Conservation (phyloP, 2,113 vertebrate species). For the Raja brachyura region DNA sequence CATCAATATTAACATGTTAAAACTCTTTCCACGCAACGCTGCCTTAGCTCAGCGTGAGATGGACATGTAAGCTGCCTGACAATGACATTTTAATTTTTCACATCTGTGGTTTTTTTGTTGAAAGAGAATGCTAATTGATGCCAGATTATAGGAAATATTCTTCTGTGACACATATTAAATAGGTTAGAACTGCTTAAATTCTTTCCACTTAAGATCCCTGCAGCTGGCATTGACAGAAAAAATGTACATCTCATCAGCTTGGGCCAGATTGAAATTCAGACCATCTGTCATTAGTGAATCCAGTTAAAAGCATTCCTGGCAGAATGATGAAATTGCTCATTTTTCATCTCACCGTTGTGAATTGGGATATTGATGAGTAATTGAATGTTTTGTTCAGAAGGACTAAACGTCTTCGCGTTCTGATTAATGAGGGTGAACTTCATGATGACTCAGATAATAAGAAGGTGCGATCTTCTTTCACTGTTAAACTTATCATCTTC, state of each 20-base stretch:
- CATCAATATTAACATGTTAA: neutral
- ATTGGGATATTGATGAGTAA: neutral
- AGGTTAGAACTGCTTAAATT: neutral
- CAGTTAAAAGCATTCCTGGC: neutral
- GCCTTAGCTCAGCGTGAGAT: neutral
- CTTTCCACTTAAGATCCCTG: neutral
- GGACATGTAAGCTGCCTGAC: neutral
- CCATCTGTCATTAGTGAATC: neutral
- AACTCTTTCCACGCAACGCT: neutral
- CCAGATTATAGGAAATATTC: neutral
- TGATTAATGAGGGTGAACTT: neutral
- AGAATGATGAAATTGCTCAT: neutral
- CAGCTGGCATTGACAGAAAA: neutral
- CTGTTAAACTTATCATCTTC: neutral
- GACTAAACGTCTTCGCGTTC: neutral
- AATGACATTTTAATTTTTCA: neutral
- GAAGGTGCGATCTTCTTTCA: neutral
- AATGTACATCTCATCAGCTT: neutral
- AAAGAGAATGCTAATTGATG: neutral
- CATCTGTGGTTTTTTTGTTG: neutral
- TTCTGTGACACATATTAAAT: neutral
- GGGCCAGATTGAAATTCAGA: neutral
- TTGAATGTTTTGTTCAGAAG: conserved; percentile 2
- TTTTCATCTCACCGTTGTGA: conserved; percentile 7
- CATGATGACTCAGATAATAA: neutral